Conservation (phyloP, 2,113 vertebrate genomes). For the Neolamprologus falcicula region DNA sequence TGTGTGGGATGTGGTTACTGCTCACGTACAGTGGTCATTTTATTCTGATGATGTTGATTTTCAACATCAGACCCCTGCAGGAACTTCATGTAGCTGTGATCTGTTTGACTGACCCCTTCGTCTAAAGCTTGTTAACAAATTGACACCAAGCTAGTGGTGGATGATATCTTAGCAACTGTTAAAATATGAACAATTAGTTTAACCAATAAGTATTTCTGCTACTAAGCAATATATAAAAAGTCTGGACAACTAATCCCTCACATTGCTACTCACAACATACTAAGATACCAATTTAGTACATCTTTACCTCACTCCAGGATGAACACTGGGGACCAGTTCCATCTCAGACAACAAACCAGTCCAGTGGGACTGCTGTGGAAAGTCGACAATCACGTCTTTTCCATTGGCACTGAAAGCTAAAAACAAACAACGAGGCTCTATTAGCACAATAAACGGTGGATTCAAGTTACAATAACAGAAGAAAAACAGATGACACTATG, state of each 20-base stretch:
- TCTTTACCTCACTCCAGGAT: slow-evolving; percentile 89
- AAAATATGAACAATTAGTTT: background rate
- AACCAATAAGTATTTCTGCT: background rate
- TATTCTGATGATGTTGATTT: background rate
- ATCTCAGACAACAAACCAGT: slow-evolving; percentile 95
- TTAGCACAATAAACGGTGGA: background rate
- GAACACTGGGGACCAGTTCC: slow-evolving; percentile 94
- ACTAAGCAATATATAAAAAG: background rate
- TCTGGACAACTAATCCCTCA: background rate
- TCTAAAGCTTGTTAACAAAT: background rate
- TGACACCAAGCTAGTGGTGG: background rate
- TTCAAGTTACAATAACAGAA: background rate
- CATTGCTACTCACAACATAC: background rate
- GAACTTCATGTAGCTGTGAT: background rate
- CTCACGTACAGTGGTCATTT: background rate
- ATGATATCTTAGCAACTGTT: background rate
- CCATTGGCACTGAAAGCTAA: slow-evolving; percentile 98
- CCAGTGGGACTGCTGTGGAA: slow-evolving; percentile 98
- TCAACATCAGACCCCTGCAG: background rate
- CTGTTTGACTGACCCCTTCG: background rate
- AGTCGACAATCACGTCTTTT: slow-evolving; percentile 97
- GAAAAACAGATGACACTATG: background rate
- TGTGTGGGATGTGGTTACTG: background rate
- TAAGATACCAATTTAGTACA: background rate
- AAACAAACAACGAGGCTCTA: background rate